phyloP scores from a whole-genome alignment of 2,797 vertebrate genomes.

The Valencia hispanica region DNA sequence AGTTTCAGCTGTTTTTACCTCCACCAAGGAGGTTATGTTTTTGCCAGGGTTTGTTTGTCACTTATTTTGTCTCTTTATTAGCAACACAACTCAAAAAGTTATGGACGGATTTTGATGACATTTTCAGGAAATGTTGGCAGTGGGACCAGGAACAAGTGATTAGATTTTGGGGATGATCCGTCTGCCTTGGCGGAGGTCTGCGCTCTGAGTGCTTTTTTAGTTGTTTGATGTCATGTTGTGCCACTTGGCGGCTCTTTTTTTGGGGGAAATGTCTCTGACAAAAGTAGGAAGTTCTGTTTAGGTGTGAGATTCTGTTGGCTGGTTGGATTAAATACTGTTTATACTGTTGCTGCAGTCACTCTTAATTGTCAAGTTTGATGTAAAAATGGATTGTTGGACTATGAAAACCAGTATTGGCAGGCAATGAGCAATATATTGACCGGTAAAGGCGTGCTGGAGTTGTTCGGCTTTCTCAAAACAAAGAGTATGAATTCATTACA shows the following conservation, averaged over 20 bases:
- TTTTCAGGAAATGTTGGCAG: no score
- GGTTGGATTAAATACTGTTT: neutral
- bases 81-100: no score
- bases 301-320: neutral
- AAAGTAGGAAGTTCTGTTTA: neutral
- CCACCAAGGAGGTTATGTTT: no score
- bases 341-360: neutral
- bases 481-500: neutral
- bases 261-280: neutral
- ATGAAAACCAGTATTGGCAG: neutral
- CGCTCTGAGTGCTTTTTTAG: no score
- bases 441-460: neutral
- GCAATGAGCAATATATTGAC: neutral
- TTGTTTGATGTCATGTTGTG: neutral
- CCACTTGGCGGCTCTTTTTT: neutral
- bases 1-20: neutral
- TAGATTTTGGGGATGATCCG: no score
- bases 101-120: no score
- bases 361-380: neutral
- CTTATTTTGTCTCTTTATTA: no score
- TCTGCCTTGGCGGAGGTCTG: no score
- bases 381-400: neutral
- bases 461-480: neutral
- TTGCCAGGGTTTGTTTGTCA: no score
- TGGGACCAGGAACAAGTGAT: no score